A percentile compares a stretch with the other conserved stretches of the same genome.
These are phyloP conservation scores for Troides oblongomaculatus DNA, from an alignment of 2,888 invertebrate genomes.

Conservation along the genomic window DNA sequence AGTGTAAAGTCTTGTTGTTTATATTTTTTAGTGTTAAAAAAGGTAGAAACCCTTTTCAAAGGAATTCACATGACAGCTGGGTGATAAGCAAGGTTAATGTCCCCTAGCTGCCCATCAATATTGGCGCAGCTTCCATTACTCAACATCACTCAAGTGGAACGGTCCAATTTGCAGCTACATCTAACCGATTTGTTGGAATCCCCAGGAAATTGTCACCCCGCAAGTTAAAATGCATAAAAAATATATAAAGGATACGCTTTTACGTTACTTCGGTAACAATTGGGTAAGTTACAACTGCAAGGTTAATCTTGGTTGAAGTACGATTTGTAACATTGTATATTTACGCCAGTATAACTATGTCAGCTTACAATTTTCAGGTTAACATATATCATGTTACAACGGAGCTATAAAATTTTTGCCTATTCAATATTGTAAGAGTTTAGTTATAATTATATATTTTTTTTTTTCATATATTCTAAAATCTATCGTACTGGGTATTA, in stretches of 20 bases:
- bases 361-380: too few relatives aligned
- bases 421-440: too few relatives aligned
- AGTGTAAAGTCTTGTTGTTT: background rate
- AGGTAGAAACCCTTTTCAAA: background rate
- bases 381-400: too few relatives aligned
- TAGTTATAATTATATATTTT: too few relatives aligned
- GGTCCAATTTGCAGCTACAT: constrained; percentile 29
- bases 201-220: constrained; percentile 24
- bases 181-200: constrained; percentile 28
- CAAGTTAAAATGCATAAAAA: constrained; percentile 1
- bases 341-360: too few relatives aligned
- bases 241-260: background rate
- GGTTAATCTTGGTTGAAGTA: background rate
- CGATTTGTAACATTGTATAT: background rate
- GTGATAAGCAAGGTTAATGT: constrained; percentile 22
- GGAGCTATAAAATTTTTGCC: too few relatives aligned
- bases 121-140: constrained; percentile 27
- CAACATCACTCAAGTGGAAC: constrained; percentile 29
- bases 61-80: constrained; percentile 8
- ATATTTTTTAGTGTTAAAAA: background rate
- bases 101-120: constrained; percentile 25
- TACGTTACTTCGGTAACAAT: background rate
- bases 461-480: too few relatives aligned
- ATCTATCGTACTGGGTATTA: too few relatives aligned
- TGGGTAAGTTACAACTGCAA: background rate